Evolutionary conservation across 2,888 invertebrate species (phyloP).

Genomic region (Andrena marginata): DNA sequence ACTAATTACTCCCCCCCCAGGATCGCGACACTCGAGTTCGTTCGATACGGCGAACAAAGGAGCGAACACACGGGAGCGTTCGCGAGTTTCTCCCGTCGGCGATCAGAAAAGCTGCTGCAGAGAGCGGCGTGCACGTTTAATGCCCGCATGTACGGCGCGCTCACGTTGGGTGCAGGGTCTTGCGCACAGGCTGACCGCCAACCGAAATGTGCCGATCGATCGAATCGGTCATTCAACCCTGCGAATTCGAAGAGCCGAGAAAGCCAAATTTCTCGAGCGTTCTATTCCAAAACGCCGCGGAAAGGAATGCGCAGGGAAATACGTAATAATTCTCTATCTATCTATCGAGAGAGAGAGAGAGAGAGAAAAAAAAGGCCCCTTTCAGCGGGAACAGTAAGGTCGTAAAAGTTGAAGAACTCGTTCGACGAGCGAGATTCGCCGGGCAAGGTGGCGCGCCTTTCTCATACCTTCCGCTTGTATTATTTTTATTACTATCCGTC

Average conservation of each 20-base stretch:
- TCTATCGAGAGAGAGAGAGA: background rate
- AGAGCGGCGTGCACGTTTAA: background rate
- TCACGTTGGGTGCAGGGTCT: background rate
- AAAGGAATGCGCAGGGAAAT: background rate
- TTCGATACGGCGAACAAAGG: no score
- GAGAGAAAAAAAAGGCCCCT: background rate
- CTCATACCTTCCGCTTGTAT: slow-evolving; percentile 21
- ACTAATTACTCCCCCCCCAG: background rate
- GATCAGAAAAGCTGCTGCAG: background rate
- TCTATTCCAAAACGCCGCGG: background rate
- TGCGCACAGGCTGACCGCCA: slow-evolving; percentile 8
- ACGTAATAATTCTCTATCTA: background rate
- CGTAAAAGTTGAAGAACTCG: slow-evolving; percentile 56
- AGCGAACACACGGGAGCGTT: background rate
- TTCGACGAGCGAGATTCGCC: slow-evolving; percentile 42
- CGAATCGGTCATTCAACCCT: slow-evolving; percentile 8
- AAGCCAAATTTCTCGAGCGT: background rate
- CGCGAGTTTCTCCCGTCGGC: background rate
- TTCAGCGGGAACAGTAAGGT: background rate
- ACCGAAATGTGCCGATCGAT: slow-evolving; percentile 14
- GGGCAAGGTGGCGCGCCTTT: slow-evolving; percentile 20
- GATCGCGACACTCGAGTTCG: background rate
- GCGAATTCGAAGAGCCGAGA: background rate
- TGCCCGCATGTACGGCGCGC: background rate
- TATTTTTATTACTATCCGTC: slow-evolving; percentile 43